Conservation (phyloP, 1,140 invertebrate genomes). For the Rhopalosiphum maidis region DNA sequence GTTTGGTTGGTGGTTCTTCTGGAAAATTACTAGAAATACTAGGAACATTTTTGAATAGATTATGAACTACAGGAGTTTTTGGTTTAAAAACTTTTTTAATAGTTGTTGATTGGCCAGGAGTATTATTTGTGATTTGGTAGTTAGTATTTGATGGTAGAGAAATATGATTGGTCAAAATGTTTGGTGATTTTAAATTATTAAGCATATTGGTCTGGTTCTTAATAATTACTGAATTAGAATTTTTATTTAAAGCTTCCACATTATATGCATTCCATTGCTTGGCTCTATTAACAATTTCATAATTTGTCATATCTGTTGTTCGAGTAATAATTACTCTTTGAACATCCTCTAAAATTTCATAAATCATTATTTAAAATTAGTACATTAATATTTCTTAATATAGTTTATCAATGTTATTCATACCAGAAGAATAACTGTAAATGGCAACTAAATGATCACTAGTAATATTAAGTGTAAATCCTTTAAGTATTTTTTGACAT, state of each 20-base stretch:
- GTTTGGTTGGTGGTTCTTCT: slow-evolving; percentile 44
- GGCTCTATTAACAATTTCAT: slow-evolving; percentile 13
- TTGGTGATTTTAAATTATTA: slow-evolving; percentile 26
- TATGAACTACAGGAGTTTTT: slow-evolving; percentile 32
- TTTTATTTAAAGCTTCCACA: background rate
- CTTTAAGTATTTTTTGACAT: slow-evolving; percentile 47
- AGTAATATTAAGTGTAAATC: slow-evolving; percentile 55
- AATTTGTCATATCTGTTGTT: slow-evolving; percentile 28
- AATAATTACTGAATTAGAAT: background rate
- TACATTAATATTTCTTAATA: background rate
- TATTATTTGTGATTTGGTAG: background rate
- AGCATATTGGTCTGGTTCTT: background rate
- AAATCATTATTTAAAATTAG: background rate
- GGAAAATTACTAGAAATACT: background rate
- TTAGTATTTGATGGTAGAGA: background rate
- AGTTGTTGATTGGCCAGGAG: background rate
- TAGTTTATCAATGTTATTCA: background rate
- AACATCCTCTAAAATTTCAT: background rate
- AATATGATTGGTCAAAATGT: background rate
- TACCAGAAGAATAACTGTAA: slow-evolving; percentile 52
- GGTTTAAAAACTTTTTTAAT: slow-evolving; percentile 24
- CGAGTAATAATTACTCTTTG: slow-evolving; percentile 35
- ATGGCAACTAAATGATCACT: slow-evolving; percentile 53
- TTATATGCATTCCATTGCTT: background rate
- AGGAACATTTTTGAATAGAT: background rate